Evolutionary conservation across 2,113 vertebrate genomes (phyloP), one percentile per base, ranked within the genome.

Genomic region (Zeus faber): DNA sequence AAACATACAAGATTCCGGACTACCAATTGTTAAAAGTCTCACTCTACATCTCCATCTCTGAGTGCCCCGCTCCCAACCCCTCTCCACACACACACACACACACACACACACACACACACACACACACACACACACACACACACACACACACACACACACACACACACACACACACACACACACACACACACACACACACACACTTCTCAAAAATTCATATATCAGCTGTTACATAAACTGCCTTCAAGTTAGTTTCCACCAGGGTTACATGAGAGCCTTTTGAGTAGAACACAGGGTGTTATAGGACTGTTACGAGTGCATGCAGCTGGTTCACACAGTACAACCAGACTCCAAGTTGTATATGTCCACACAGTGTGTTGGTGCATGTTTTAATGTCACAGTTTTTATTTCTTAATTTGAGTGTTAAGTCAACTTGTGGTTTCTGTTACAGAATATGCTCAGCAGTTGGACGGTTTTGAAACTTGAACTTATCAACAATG

Each of bases 171-270:
- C n/a, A n/a, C n/a, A n/a, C n/a, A n/a, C n/a, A n/a, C n/a, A n/a
- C n/a, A n/a, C n/a, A n/a, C n/a, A n/a, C n/a, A n/a, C n/a, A n/a
- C n/a, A n/a, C n/a, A n/a, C n/a, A n/a, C n/a, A n/a, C n/a, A n/a
- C n/a, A n/a, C n/a, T n/a, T 46, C 22, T 43, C 58, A 44, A 44
- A 45, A 21, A 40, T 56, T 64, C 73, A 76, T 82, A 80, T 83
- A 82, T 82, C 82, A 76, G 25, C 49, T 21, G 63, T 87, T 81
- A 76, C 62, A 80, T 82, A 78, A 87, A 82, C 79, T 65, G 61
- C 65, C 57, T 69, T 81, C 67, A 74, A 75, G 41, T 72, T 62
- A 76, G 77, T 80, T 76, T 82, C 76, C 80, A 81, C 61, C 51
- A 53, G 25, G 43, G 71, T 75, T 77, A 77, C 69, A 72, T 66